Base-by-base conservation (phyloP, 2,797 vertebrate species). In the Simalia tracyae region DNA sequence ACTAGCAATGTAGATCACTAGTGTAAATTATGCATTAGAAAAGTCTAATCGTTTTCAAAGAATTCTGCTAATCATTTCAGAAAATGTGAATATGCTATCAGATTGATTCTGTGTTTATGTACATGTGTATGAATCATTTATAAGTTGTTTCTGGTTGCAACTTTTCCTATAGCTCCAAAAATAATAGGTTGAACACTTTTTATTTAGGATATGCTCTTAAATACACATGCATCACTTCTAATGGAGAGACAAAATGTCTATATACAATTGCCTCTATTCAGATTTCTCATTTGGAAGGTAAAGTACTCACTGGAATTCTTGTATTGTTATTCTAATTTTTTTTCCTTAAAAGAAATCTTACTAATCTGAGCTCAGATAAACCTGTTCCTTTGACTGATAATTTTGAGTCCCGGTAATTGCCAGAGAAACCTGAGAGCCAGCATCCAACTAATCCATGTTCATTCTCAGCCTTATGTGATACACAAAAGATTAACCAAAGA, bases 71-170 rank as follows among this genome's bases (percentile, higher is more conserved):
- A 61, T 0, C 88, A 42, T 28, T 86, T 90, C 86, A 28, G 36
- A 90, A 88, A 63, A 28, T 57, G 3, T 42, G 3, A 92, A 26
- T 87, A 90, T 85, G 19, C 57, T 36, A 91, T 89, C 90, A 61
- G 57, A 19, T 42, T 90, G 92, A 92, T 36, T 46, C 59, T 87
- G 17, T 11, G 89, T 26, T 2, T 87, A 92, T 89, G 91, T 93
- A 4, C 86, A 3, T 57, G 42, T 57, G 57, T 36, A 26, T 42
- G 50, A 93, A 92, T 85, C 86, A 84, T 42, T 57, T 91, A 2
- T 87, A 19, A 89, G 93, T 86, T 59, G 76, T 10, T 87, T 76
- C 68, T 89, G 31, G n/a, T 57, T 92, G 90, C 84, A 94, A 90
- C 72, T 90, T 0, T 68, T 87, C 54, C 2, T 86, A 17, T 68